Evolutionary conservation across 1,140 invertebrate species (phyloP), one percentile per base, ranked within the genome.

Genomic region (Procambarus clarkii): DNA sequence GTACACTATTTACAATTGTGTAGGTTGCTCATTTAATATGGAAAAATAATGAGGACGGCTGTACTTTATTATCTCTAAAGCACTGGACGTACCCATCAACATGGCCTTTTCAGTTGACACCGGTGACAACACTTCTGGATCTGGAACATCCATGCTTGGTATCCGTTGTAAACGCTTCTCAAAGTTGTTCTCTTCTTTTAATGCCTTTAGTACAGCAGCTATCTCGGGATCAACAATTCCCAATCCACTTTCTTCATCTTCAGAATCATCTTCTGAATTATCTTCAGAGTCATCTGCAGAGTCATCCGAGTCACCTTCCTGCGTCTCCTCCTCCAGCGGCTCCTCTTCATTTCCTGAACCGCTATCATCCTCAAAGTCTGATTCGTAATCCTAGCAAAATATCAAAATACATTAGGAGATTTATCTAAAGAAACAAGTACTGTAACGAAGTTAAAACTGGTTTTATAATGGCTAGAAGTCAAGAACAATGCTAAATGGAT

Each of bases 291-390:
- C 88, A 77, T 90, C 87, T 44, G 60, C 79, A 82, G 69, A 45
- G 46, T 77, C 82, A 11, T 91, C 82, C 11, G 85, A 82, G 18
- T 91, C 88, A 50, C 86, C 77, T 3, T 77, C 9, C 34, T 54
- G 50, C 50, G 8, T 13, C 50, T 54, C 50, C 13, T 54, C 8
- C 4, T 54, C 50, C 13, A 9, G 8, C 5, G 13, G 50, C 24
- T 91, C 89, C 11, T 91, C 77, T 4, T 77, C 88, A 50, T 45
- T 9, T 21, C 74, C 82, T 69, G 94, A 87, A 21, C 85, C 85
- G 79, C 76, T 79, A 44, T 95, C 94, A 86, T 95, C 95, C 94
- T 95, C 95, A 95, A 96, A 95, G 93, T 96, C 94, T 87, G 96
- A 95, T 93, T 96, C 94, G 94, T 96, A 95, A 93, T 95, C 95